These are phyloP conservation scores for Perccottus glenii DNA, from an alignment of 2,113 vertebrate genomes.

Conservation along the genomic window DNA sequence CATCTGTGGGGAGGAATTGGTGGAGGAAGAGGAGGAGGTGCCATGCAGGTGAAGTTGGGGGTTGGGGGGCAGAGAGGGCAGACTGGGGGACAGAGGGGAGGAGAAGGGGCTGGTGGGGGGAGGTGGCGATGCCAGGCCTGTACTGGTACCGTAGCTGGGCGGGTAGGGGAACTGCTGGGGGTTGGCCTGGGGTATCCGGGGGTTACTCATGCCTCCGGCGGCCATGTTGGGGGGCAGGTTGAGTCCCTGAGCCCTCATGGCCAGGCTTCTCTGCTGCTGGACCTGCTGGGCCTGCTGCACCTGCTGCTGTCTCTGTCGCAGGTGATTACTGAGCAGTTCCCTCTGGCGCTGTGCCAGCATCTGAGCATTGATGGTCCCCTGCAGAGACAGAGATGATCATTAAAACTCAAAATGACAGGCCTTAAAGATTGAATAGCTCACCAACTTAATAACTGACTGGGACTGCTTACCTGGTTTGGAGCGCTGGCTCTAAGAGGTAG, in stretches of 20 bases:
- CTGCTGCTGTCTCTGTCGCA: slow-evolving; percentile 88
- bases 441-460: not conserved
- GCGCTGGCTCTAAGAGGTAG: slow-evolving; percentile 91
- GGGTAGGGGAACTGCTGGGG: slow-evolving; percentile 98
- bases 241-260: slow-evolving; percentile 93
- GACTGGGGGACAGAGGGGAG: slow-evolving; percentile 73
- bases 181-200: slow-evolving; percentile 91
- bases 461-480: slow-evolving; percentile 86
- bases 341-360: slow-evolving; percentile 97
- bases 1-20: slow-evolving; percentile 81
- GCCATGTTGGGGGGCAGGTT: slow-evolving; percentile 87
- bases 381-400: slow-evolving; percentile 5
- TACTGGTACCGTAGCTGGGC: slow-evolving; percentile 98
- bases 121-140: slow-evolving; percentile 76
- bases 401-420: not conserved
- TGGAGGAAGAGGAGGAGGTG: slow-evolving; percentile 78
- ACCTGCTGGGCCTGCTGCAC: slow-evolving; percentile 85
- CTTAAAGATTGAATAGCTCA: not conserved
- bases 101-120: slow-evolving; percentile 75
- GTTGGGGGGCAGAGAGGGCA: slow-evolving; percentile 73
- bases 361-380: slow-evolving; percentile 97
- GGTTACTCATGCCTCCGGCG: slow-evolving; percentile 87
- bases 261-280: slow-evolving; percentile 88
- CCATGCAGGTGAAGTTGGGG: slow-evolving; percentile 78
- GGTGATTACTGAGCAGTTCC: slow-evolving; percentile 94